Base-by-base conservation (phyloP, 2,888 invertebrate species). In the Caradrina clavipalpis region DNA sequence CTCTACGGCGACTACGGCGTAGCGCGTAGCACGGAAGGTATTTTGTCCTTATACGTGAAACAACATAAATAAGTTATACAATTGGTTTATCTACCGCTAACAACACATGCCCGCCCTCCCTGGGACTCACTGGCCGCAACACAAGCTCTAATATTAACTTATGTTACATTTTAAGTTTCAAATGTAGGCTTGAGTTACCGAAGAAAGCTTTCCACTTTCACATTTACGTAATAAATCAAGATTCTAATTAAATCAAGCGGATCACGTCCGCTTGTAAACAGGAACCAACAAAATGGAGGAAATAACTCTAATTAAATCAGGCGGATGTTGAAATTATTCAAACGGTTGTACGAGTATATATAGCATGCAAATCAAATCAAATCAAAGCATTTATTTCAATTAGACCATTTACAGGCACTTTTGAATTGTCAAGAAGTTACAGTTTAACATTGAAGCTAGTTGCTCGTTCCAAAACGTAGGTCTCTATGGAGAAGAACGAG, bases 1-100 rank as follows among this genome's bases (percentile, higher is more conserved):
- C 11, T 19, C 60, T 50, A 56, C 47, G 59, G 10, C 2, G 39
- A 11, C 67, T 73, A 67, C 73, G 74, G 50, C 66, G 73, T 73
- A 59, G 71, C 73, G 15, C 73, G 49, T 50, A 21, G 56, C 66
- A 56, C 55, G 11, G 42, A 15, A 31, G 19, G 10, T 22, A 19
- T 22, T 1, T 0, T 42, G 13, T 15, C 0, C 47, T 19, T 26
- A 8, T 19, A 39, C 17, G 7, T n/a, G n/a, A 17, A 3, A 35
- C 15, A 47, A 21, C 13, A 0, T 59, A 19, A 6, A 19, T 45
- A 13, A 17, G 17, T 17, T 6, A 3, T 15, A 42, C 8, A 8
- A 8, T 35, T 8, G 35, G 8, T 39, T 35, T 35, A 35, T 1
- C 35, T 35, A 2, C 26, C 8, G 35, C 8, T 11, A 39, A 13